Evolutionary conservation across 2,113 vertebrate species (phyloP).

Genomic region (Esox niger): DNA sequence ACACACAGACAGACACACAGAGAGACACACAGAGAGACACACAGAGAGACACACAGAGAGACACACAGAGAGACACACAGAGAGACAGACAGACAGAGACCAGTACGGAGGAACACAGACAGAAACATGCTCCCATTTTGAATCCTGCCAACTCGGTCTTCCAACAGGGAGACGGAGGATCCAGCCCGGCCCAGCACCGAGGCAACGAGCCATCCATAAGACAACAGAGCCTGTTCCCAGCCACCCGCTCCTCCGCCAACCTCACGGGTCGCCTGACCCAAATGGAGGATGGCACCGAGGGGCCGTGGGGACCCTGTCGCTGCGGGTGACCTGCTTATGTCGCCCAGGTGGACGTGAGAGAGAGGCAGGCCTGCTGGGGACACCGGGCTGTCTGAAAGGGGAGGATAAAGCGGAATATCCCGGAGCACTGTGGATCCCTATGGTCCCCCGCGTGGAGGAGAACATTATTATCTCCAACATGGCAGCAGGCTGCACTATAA

Average conservation of each 20-base stretch:
- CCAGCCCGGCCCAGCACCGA: no score
- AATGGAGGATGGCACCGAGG: neutral
- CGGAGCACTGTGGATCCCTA: no score
- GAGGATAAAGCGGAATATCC: neutral
- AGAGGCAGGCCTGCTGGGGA: neutral
- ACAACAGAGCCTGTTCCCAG: neutral
- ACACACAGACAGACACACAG: neutral
- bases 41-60: neutral
- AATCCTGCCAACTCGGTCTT: no score
- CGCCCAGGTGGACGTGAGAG: neutral
- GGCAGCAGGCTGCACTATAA: no score
- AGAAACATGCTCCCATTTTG: neutral
- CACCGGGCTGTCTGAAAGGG: neutral
- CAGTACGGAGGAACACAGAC: neutral
- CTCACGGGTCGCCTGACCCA: neutral
- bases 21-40: neutral
- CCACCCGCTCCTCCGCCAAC: neutral
- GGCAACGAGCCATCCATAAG: no score
- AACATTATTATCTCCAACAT: no score
- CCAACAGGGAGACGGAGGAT: neutral
- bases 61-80: no score
- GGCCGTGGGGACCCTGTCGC: neutral
- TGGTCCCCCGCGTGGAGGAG: no score
- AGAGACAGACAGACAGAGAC: neutral
- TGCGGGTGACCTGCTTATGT: neutral